Percentiles rank a stretch among this genome's conserved stretches.
phyloP scores from a whole-genome alignment of 2,113 vertebrate species.

The Odocoileus virginianus region DNA sequence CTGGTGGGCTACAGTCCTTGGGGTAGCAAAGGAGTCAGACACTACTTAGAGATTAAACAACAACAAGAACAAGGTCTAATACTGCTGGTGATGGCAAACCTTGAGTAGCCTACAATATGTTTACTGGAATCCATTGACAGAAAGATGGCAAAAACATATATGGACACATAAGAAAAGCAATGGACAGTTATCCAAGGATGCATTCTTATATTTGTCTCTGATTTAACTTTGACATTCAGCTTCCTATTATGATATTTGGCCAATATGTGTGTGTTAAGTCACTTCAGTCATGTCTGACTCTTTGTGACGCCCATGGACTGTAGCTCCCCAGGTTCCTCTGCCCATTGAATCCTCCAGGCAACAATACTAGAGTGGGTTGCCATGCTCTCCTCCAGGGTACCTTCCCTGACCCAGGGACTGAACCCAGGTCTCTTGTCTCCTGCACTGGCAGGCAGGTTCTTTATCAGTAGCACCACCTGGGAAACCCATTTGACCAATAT shows the following conservation, averaged over 20 bases:
- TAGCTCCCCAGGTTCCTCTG: background rate
- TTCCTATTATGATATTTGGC: background rate
- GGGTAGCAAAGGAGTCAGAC: background rate
- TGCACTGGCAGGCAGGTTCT: background rate
- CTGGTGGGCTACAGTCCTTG: background rate
- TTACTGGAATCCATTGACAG: background rate
- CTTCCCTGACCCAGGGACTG: background rate
- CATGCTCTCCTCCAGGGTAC: background rate
- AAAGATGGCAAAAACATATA: background rate
- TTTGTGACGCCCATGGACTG: rapidly evolving
- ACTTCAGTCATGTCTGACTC: background rate
- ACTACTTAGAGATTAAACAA: background rate
- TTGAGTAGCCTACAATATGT: background rate
- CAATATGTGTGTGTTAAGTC: background rate
- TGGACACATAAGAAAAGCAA: background rate
- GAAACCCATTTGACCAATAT: background rate
- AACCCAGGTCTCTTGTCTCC: background rate
- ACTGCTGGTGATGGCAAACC: background rate
- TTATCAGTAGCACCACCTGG: background rate
- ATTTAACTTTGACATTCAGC: background rate
- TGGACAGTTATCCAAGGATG: background rate
- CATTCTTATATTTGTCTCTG: background rate
- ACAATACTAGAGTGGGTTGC: background rate
- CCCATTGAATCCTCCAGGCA: background rate
- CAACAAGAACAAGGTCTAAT: background rate